These are phyloP conservation scores for Chrysomela aeneicollis DNA, from an alignment of 2,888 invertebrate genomes.

Conservation along the genomic window DNA sequence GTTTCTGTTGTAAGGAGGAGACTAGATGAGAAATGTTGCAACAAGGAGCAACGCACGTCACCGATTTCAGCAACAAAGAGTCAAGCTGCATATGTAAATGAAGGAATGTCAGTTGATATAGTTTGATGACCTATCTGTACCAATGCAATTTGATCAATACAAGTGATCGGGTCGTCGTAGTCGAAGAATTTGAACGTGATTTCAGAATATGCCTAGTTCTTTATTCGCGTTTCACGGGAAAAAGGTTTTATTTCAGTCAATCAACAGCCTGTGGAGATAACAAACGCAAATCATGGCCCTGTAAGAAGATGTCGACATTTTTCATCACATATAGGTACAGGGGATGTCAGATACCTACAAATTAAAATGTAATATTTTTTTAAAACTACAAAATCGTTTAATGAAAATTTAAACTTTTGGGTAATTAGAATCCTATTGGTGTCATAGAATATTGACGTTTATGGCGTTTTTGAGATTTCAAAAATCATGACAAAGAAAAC, in stretches of 20 bases:
- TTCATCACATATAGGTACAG: no score
- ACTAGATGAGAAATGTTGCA: constrained; percentile 39
- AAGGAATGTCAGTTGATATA: constrained; percentile 47
- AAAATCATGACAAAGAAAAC: no score
- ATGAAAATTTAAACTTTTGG: no score
- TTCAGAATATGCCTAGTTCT: not conserved
- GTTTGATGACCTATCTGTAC: constrained; percentile 35
- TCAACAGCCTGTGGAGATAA: no score
- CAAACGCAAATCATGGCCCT: no score
- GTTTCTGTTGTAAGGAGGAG: constrained; percentile 60
- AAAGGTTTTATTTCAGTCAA: not conserved
- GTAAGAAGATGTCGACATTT: no score
- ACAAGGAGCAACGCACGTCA: constrained; percentile 25
- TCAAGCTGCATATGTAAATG: constrained; percentile 45
- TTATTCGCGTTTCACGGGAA: not conserved
- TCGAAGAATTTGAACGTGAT: not conserved
- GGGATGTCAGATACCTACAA: no score
- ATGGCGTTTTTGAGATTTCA: no score
- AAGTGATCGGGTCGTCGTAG: constrained; percentile 8
- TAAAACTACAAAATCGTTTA: no score
- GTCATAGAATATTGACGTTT: no score
- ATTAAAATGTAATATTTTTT: no score
- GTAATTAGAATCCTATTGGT: no score
- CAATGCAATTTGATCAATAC: not conserved
- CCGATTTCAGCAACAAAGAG: constrained; percentile 33